phyloP scores from a whole-genome alignment of 23 tunicate species.

The Diplosoma virens region DNA sequence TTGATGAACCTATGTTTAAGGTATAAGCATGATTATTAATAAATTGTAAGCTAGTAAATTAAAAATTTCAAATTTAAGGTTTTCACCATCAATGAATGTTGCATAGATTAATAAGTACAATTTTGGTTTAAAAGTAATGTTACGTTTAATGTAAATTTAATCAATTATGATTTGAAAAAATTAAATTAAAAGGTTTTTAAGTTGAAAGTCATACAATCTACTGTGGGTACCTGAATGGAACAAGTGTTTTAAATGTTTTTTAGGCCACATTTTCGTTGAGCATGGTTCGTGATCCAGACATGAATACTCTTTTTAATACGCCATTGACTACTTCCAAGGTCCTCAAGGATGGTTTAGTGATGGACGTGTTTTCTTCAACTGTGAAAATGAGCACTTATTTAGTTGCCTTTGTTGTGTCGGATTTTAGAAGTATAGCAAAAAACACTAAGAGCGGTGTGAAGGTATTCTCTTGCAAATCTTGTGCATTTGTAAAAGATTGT shows the following conservation, averaged over 20 bases:
- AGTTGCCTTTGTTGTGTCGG: constrained; percentile 70
- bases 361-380: constrained; percentile 44
- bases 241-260: constrained; percentile 3
- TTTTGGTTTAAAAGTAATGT: no score
- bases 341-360: neutral
- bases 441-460: constrained; percentile 20
- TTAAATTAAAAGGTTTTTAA: no score
- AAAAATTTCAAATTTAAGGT: no score
- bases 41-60: no score
- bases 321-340: constrained; percentile 41
- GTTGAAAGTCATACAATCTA: no score
- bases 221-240: no score
- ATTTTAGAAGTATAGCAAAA: constrained; percentile 44
- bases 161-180: no score
- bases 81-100: no score
- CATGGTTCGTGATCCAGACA: constrained; percentile 45
- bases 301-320: constrained; percentile 71
- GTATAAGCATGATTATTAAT: no score
- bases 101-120: no score
- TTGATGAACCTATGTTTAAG: constrained; percentile 91
- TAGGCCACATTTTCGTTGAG: constrained; percentile 61
- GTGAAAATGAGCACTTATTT: constrained; percentile 86
- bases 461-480: constrained; percentile 40
- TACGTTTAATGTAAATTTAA: no score
- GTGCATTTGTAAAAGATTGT: no score